Evolutionary conservation across 2,888 invertebrate species (phyloP), one percentile per base, ranked within the genome.

Genomic region (Stenodera caucasica): DNA sequence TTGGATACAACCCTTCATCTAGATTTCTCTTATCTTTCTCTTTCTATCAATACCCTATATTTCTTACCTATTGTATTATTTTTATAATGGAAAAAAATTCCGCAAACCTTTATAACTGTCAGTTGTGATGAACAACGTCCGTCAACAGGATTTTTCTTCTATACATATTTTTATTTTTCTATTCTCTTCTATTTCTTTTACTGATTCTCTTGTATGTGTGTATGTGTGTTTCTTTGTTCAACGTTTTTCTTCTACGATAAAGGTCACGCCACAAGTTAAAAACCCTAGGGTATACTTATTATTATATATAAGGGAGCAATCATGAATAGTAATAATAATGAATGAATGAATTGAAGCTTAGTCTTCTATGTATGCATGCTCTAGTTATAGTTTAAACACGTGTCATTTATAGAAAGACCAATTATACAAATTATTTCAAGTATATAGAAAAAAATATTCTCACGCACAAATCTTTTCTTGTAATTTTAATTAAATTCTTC

Each of bases 201-300:
- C 26, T 26, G 26, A 26, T 37, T 15, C 8, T 37, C 1, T 40
- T 9, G 9, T 2, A 1, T 40, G 9, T 40, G 14, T 18, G 26
- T 26, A 26, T 40, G 4, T 45, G n/a, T 23, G 9, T 23, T 45
- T 21, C 23, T 26, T 37, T 53, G 50, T 49, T 54, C 61, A 57
- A 45, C 45, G 45, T 45, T 45, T 45, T 45, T 45, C 45, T 45
- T 35, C 60, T 14, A 61, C 61, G 65, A 65, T 64, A 67, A 67
- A 72, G 74, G 74, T 76, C 73, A 72, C 64, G 72, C 74, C 72
- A 68, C 74, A 75, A 75, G 75, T 74, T 74, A 72, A 72, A 70
- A 72, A 72, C 70, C 67, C 67, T 69, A 63, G 63, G 50, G 59
- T 58, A 49, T 49, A 57, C 23, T 23, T 9, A 7, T 8, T 37